phyloP scores from a whole-genome alignment of 2,888 invertebrate genomes.

The Sussaba pulchella region DNA sequence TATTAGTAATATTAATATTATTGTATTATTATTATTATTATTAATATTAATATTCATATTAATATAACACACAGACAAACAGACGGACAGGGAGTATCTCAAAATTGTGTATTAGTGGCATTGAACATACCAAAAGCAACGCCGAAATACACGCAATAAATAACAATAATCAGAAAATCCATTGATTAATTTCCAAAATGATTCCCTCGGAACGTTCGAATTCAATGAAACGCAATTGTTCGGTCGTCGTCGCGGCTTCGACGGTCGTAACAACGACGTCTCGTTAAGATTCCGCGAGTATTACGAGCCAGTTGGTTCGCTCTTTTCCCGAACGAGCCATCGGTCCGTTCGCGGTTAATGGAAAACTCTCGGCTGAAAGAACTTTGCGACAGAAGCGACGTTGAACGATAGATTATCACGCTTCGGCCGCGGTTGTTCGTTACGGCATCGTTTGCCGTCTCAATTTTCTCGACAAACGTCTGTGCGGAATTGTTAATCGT shows the following conservation, averaged over 20 bases:
- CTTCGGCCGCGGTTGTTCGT: conserved; percentile 8
- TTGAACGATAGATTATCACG: conserved; percentile 33
- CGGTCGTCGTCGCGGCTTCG: neutral
- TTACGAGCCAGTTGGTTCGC: conserved; percentile 8
- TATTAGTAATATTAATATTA: no score
- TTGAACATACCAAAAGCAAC: no score
- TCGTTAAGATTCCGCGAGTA: conserved; percentile 28
- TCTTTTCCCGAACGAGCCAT: conserved; percentile 44
- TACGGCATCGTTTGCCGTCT: conserved; percentile 51
- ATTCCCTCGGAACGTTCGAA: neutral
- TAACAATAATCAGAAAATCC: neutral
- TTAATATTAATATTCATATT: no score
- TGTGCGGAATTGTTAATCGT: conserved; percentile 56
- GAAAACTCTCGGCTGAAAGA: no score
- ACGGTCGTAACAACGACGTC: neutral
- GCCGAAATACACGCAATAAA: no score
- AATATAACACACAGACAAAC: no score
- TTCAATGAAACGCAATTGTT: neutral
- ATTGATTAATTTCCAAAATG: neutral
- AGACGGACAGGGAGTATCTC: no score
- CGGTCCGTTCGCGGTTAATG: no score
- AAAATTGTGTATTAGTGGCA: no score
- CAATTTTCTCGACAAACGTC: conserved; percentile 62
- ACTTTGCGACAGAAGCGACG: conserved; percentile 38
- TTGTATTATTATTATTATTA: no score